Evolutionary conservation across 1,140 invertebrate genomes (phyloP), one percentile per base, ranked within the genome.

Genomic region (Zophobas morio): DNA sequence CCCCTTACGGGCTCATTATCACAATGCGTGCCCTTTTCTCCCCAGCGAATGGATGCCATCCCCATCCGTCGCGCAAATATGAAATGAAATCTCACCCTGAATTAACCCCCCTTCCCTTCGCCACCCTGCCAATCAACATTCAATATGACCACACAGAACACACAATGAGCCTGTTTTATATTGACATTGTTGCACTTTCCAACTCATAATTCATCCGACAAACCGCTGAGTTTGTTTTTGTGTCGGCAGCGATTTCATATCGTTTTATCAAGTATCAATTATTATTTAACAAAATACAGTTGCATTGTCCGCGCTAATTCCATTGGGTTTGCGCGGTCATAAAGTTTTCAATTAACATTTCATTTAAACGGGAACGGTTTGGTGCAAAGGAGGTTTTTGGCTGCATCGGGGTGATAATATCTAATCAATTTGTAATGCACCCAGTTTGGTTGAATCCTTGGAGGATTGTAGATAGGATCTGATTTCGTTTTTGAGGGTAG

Each of bases 201-300:
- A 71, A 70, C 49, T 39, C 66, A 71, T 76, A 76, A 76, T 66
- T 76, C 75, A 76, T 71, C 63, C 37, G 51, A 75, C 54, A 75
- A 75, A 75, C 51, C 54, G 75, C 60, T 76, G 66, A 76, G 66
- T 71, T 76, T 70, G 74, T 76, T 76, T 76, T 76, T 76, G 57
- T 76, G 60, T 36, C 46, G 42, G 35, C 47, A 70, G 63, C 63
- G 63, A 53, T 53, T 75, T 57, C 54, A 60, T 60, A 76, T 76
- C 75, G 63, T 66, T 76, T 70, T 72, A 76, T 76, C 73, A 75
- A 75, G 47, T 75, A 75, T 75, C 75, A 76, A 71, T 76, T 76
- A 75, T 66, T 66, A 73, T 73, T 73, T 53, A 76, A 76, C 66
- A 76, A 76, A 76, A 76, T 76, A 42, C 60, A 51, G 51, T 54